Evolutionary conservation across 2,888 invertebrate species (phyloP).

Genomic region (Coelinius sp.): DNA sequence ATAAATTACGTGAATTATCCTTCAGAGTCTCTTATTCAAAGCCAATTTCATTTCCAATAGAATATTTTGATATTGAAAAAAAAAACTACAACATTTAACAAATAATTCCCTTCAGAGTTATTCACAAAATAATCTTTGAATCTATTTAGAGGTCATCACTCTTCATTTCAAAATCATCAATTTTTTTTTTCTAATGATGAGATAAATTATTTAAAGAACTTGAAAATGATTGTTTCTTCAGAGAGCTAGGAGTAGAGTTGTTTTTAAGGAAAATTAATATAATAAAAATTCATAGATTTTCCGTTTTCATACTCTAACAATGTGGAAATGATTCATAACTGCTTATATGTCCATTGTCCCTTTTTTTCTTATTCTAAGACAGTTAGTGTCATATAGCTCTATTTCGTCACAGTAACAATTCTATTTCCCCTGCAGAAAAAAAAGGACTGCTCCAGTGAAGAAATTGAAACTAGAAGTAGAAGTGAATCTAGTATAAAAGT

Average conservation of each 20-base stretch:
- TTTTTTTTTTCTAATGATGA: too few species aligned
- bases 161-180: too few species aligned
- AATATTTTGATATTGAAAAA: too few species aligned
- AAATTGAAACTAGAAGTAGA: conserved; percentile 16
- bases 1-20: not conserved
- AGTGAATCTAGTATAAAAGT: conserved; percentile 24
- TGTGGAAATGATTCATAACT: not conserved
- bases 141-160: too few species aligned
- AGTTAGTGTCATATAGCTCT: conserved; percentile 15
- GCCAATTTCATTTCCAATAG: not conserved
- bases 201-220: too few species aligned
- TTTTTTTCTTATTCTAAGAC: conserved; percentile 4
- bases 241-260: too few species aligned
- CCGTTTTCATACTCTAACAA: not conserved
- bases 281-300: not conserved
- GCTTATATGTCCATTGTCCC: conserved; percentile 11
- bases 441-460: not conserved
- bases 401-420: conserved; percentile 36
- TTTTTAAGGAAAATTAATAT: not conserved
- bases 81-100: too few species aligned
- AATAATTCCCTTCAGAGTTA: not conserved
- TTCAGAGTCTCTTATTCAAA: not conserved
- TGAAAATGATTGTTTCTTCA: too few species aligned
- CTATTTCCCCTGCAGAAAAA: conserved; percentile 20
- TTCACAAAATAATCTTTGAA: not conserved